Base-by-base conservation (phyloP, 2,797 vertebrate genomes). In the Gadopsis marmoratus region DNA sequence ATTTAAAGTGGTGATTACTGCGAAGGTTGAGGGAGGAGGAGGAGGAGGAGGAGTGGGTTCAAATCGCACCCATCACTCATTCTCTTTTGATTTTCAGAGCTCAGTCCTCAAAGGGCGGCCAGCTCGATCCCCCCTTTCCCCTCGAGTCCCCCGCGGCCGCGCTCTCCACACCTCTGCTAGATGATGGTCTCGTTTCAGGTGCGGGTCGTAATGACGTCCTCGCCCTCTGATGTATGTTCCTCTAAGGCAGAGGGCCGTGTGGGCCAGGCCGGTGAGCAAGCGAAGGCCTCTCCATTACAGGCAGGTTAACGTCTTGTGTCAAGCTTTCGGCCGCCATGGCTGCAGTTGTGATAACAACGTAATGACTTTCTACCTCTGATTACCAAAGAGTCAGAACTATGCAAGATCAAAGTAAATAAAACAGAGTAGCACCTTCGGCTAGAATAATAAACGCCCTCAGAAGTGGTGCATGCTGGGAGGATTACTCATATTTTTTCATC, bases 401-500 rank as follows among this genome's bases (percentile, higher is more conserved):
- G 78, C 88, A 81, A 80, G 95, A 95, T 95, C 94, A 96, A 95
- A 94, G 95, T 92, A 90, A 94, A 92, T 92, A 94, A 91, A 91
- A 92, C 92, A 86, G 90, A 89, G 88, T 92, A 90, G 93, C 94
- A 96, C 95, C 94, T 95, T 95, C 80, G 74, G 90, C 91, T 94
- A 87, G 75, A 95, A 95, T 91, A 96, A 96, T 95, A 96, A 95
- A 95, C 93, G 87, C 73, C 86, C 79, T 91, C 88, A 93, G 94
- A 91, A 92, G 92, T 91, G 86, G 81, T 89, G 93, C 93, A 92
- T 94, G 92, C 92, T 93, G 86, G 90, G 91, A 92, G 93, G 92
- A 93, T 95, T 95, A 92, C 93, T 95, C 94, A 95, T 95, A 96
- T 95, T 96, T 95, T 94, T 88, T 85, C 89, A 88, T 94, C 87